phyloP scores from a whole-genome alignment of 2,797 vertebrate genomes.

The Rhabdophis nuchalis region DNA sequence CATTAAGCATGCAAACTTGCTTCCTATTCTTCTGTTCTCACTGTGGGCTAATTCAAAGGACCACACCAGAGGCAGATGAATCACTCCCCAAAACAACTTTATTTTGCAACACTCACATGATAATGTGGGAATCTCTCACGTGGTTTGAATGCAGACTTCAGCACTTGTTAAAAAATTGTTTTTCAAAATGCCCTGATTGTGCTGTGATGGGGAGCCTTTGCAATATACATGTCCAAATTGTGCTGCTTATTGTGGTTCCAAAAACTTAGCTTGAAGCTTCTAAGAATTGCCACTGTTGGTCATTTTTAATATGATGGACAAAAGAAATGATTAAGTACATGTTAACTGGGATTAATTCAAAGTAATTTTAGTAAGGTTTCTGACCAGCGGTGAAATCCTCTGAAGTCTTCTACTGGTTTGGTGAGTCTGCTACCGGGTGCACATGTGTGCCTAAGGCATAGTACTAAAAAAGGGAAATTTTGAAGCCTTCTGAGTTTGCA shows the following conservation, averaged over 20 bases:
- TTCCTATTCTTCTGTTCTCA: neutral
- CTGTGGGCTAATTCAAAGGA: neutral
- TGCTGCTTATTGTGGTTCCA: neutral
- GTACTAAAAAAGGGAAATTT: too few species aligned
- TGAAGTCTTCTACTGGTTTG: too few species aligned
- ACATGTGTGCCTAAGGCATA: too few species aligned
- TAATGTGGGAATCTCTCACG: neutral
- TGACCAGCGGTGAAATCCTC: neutral
- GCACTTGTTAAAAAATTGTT: neutral
- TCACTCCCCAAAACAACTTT: neutral
- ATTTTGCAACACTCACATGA: neutral
- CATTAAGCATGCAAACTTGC: neutral
- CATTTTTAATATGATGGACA: neutral
- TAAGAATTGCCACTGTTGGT: neutral
- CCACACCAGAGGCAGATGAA: neutral
- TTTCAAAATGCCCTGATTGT: neutral
- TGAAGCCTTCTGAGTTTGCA: too few species aligned
- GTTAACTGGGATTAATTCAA: neutral
- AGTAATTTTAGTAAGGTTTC: neutral
- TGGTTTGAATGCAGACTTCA: neutral
- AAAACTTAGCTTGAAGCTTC: neutral
- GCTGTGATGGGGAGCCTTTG: neutral
- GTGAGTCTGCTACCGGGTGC: too few species aligned
- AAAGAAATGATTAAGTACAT: neutral
- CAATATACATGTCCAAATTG: neutral